Conservation (phyloP, 1,140 invertebrate species). For the Archegozetes longisetosus region DNA sequence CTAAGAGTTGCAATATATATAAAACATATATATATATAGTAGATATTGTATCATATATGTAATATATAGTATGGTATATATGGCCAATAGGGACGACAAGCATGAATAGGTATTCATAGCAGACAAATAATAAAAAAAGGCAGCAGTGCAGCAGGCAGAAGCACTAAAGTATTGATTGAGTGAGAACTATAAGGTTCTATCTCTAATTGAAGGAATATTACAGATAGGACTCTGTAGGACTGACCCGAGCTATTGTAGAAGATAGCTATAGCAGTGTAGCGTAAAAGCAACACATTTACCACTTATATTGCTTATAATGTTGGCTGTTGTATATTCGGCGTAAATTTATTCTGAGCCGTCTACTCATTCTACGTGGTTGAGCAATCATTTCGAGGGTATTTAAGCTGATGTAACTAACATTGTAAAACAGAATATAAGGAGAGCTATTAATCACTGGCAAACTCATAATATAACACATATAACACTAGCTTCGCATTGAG, state of each 20-base stretch:
- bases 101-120: not conserved
- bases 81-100: not conserved
- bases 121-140: not conserved
- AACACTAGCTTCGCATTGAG: too few species aligned
- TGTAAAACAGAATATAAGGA: not conserved
- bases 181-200: too few species aligned
- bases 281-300: too few species aligned
- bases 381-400: not conserved
- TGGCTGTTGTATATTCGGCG: too few species aligned
- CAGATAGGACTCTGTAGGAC: too few species aligned
- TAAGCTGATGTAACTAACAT: not conserved
- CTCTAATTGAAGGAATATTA: too few species aligned
- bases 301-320: too few species aligned
- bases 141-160: not conserved
- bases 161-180: too few species aligned
- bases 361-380: not conserved
- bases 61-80: not conserved
- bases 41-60: not conserved
- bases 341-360: not conserved
- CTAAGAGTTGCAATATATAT: not conserved
- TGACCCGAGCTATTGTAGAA: not conserved
- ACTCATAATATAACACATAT: not conserved
- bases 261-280: too few species aligned
- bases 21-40: not conserved
- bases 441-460: not conserved